These are phyloP conservation scores for Delichon dasypus DNA, from an alignment of 2,797 vertebrate species.

Conservation along the genomic window DNA sequence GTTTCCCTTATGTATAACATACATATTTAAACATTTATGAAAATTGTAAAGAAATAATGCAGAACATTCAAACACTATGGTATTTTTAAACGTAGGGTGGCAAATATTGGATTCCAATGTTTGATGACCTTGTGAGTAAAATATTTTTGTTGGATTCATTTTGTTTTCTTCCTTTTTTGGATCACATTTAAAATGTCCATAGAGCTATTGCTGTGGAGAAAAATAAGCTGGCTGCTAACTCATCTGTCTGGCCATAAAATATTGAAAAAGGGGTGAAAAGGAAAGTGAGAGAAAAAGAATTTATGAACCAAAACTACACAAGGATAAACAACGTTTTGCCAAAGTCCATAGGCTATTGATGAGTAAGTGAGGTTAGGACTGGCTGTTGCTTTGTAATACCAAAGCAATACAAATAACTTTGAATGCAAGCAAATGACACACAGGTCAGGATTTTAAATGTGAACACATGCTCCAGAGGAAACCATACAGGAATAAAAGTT, in stretches of 20 bases:
- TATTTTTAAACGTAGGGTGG: slow-evolving; percentile 51
- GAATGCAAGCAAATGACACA: slow-evolving; percentile 72
- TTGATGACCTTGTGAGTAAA: slow-evolving; percentile 41
- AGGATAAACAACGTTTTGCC: slow-evolving; percentile 39
- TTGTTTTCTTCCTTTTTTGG: slow-evolving; percentile 41
- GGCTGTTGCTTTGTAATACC: slow-evolving; percentile 46
- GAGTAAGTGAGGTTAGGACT: slow-evolving; percentile 33
- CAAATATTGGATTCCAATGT: neutral
- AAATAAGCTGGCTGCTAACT: slow-evolving; percentile 36
- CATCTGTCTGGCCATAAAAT: slow-evolving; percentile 23
- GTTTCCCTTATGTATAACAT: slow-evolving; percentile 57
- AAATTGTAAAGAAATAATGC: slow-evolving; percentile 44
- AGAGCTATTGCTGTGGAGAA: neutral
- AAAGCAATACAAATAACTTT: slow-evolving; percentile 68
- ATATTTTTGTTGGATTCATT: slow-evolving; percentile 37
- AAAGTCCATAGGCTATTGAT: slow-evolving; percentile 33
- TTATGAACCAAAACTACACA: neutral
- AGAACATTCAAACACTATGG: slow-evolving; percentile 31
- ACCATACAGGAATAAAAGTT: slow-evolving; percentile 70
- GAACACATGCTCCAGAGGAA: slow-evolving; percentile 77
- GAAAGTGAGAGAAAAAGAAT: neutral
- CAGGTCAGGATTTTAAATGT: slow-evolving; percentile 77
- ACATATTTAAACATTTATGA: slow-evolving; percentile 34
- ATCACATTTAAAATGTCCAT: slow-evolving; percentile 45
- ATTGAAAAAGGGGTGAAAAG: neutral